phyloP scores from a whole-genome alignment of 2,113 vertebrate species.

The Camelus dromedarius region DNA sequence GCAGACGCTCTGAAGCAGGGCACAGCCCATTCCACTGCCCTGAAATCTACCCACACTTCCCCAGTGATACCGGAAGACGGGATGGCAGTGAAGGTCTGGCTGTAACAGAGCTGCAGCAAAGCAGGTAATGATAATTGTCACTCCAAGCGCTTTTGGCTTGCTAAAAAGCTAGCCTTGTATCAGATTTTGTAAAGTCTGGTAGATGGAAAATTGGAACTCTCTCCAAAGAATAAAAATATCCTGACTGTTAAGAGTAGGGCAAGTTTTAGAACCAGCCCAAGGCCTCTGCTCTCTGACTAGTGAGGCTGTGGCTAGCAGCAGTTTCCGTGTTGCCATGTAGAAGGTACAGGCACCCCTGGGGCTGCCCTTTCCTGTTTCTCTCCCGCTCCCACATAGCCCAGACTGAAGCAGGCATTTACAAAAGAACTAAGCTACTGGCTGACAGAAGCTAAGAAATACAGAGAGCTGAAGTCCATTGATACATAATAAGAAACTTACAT shows the following conservation, averaged over 20 bases:
- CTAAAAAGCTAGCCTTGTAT: background rate
- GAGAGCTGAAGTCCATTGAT: background rate
- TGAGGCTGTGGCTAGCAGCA: background rate
- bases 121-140: background rate
- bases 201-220: conserved; percentile 10
- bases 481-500: background rate
- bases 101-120: background rate
- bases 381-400: background rate
- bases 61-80: fast-evolving
- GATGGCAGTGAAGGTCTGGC: background rate
- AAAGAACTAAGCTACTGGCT: background rate
- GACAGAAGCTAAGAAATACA: background rate
- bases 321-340: background rate
- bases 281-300: background rate
- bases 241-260: background rate
- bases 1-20: background rate
- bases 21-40: background rate
- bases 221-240: background rate
- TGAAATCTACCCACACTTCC: background rate
- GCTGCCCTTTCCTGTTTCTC: background rate
- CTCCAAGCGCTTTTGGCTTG: background rate
- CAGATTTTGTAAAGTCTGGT: background rate
- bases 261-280: background rate
- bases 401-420: background rate
- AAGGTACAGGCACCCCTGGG: background rate